phyloP scores from a whole-genome alignment of 2,888 invertebrate genomes.

The Epistrophe eligans region DNA sequence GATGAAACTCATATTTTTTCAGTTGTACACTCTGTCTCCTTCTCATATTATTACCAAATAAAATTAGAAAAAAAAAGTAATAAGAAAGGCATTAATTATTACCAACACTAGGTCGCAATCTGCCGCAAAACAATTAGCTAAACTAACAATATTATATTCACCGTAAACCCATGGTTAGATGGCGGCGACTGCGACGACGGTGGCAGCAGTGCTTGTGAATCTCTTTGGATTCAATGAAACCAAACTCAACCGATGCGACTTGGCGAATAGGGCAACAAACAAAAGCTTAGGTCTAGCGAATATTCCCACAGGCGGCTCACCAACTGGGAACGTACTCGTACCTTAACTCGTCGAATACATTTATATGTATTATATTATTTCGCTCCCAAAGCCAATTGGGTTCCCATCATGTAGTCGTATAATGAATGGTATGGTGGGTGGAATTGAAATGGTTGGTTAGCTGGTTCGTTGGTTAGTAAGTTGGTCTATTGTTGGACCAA shows the following conservation, averaged over 20 bases:
- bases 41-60: not conserved
- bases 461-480: slow-evolving; percentile 44
- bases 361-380: slow-evolving; percentile 25
- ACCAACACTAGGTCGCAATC: slow-evolving; percentile 59
- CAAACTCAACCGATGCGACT: not conserved
- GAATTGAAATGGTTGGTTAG: slow-evolving; percentile 8
- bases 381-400: slow-evolving; percentile 53
- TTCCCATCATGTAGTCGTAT: slow-evolving; percentile 27
- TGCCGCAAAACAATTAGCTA: slow-evolving; percentile 72
- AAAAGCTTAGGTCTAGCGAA: slow-evolving; percentile 11
- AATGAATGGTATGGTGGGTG: slow-evolving; percentile 17
- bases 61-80: slow-evolving; percentile 15
- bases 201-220: not conserved
- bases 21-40: too few relatives aligned
- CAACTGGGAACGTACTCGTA: slow-evolving; percentile 43
- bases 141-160: slow-evolving; percentile 25
- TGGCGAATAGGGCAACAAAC: not conserved
- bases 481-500: slow-evolving; percentile 61
- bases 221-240: slow-evolving; percentile 41
- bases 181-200: too few relatives aligned
- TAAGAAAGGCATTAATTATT: slow-evolving; percentile 66
- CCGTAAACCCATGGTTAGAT: slow-evolving; percentile 1
- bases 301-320: slow-evolving; percentile 60
- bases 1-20: too few relatives aligned
- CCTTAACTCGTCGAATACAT: slow-evolving; percentile 4